These are phyloP conservation scores for Sylvicola cinctus DNA, from an alignment of 2,888 invertebrate genomes.

Conservation along the genomic window DNA sequence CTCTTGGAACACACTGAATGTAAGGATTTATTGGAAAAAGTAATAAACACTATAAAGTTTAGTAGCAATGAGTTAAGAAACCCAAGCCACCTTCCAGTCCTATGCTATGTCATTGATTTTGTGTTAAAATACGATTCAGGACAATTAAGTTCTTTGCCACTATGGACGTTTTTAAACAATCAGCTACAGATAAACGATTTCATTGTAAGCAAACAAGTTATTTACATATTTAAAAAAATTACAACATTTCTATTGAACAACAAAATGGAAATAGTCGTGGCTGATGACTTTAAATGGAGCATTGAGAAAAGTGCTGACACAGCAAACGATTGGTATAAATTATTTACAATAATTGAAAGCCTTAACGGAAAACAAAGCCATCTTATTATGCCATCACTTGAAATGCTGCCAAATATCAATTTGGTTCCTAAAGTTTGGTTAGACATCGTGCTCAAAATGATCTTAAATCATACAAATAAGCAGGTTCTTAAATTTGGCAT, in stretches of 20 bases:
- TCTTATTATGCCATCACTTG: slow-evolving; percentile 4
- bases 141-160: background rate
- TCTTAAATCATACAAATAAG: slow-evolving; percentile 1
- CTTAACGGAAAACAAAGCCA: slow-evolving; percentile 4
- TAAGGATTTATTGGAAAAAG: no score
- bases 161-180: background rate
- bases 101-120: no score
- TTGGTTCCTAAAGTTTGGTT: background rate
- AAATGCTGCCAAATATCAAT: background rate
- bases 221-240: slow-evolving; percentile 3
- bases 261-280: background rate
- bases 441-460: background rate
- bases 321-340: slow-evolving; percentile 1
- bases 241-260: background rate
- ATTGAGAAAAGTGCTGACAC: no score
- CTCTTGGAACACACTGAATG: no score
- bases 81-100: no score
- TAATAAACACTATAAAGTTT: no score
- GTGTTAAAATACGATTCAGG: no score
- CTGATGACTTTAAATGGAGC: no score
- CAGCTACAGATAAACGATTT: background rate
- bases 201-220: background rate
- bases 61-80: no score
- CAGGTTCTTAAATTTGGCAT: slow-evolving; percentile 1
- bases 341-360: slow-evolving; percentile 1